A percentile compares a stretch with the other conserved stretches of the same genome.
Evolutionary conservation across 2,888 invertebrate species (phyloP).

Genomic region (Oscheius sp.): DNA sequence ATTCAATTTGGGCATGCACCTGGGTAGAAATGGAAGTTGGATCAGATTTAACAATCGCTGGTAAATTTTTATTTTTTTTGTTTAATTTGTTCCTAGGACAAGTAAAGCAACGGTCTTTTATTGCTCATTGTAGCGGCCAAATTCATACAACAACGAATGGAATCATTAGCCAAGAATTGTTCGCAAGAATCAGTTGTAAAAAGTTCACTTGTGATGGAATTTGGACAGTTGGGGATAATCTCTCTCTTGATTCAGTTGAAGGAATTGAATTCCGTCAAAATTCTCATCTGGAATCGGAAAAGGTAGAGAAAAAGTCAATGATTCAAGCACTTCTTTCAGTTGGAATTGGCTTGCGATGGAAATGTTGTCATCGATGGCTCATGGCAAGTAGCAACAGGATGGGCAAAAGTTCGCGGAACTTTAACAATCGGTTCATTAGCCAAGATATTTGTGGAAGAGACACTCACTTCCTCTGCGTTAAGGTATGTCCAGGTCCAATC

Average conservation of each 20-base stretch:
- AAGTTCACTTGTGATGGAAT: conserved; percentile 48
- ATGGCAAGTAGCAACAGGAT: conserved; percentile 45
- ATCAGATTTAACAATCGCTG: conserved; percentile 29
- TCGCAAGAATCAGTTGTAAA: conserved; percentile 39
- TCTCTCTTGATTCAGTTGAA: conserved; percentile 37
- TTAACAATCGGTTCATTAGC: conserved; percentile 37
- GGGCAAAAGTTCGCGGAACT: conserved; percentile 31
- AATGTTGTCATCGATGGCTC: conserved; percentile 41
- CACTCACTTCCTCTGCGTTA: conserved; percentile 31
- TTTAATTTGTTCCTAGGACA: no score
- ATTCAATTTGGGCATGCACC: conserved; percentile 52
- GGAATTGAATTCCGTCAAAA: conserved; percentile 34
- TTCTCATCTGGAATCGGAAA: conserved; percentile 51
- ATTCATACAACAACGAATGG: conserved; percentile 4
- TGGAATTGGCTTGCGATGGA: conserved; percentile 37
- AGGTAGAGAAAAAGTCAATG: conserved; percentile 18
- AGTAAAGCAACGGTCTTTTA: conserved; percentile 37
- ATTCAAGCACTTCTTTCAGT: neutral
- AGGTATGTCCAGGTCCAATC: neutral
- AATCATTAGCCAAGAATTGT: conserved; percentile 35
- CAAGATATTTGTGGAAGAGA: conserved; percentile 47
- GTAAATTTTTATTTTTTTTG: conserved; percentile 15
- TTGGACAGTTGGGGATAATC: conserved; percentile 49
- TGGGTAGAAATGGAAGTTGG: conserved; percentile 52
- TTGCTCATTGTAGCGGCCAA: conserved; percentile 20